phyloP scores from a whole-genome alignment of 2,113 vertebrate genomes.

The Oenanthe oenanthe region DNA sequence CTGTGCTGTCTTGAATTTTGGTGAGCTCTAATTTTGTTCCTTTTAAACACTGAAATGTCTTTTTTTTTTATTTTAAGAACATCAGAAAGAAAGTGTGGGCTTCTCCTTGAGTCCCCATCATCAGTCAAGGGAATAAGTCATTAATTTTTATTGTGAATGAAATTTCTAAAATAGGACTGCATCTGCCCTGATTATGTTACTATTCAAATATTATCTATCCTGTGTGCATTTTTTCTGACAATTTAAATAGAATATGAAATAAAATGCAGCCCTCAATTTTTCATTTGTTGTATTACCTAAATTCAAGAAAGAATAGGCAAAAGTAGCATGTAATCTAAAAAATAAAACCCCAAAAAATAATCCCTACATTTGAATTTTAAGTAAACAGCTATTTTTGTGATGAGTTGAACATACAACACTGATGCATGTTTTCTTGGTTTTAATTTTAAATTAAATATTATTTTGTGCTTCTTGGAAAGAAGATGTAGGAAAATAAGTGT shows the following conservation, averaged over 20 bases:
- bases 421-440: background rate
- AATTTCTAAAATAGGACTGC: background rate
- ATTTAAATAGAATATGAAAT: background rate
- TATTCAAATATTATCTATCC: background rate
- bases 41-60: background rate
- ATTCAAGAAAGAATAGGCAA: background rate
- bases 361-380: background rate
- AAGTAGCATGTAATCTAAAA: background rate
- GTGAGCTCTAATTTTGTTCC: background rate
- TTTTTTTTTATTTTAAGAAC: background rate
- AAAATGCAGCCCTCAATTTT: background rate
- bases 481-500: background rate
- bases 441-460: background rate
- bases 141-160: background rate
- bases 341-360: background rate
- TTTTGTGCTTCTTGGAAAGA: background rate
- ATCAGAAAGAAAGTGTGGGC: background rate
- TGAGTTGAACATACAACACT: background rate
- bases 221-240: background rate
- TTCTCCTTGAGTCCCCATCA: background rate
- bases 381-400: background rate
- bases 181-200: background rate
- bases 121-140: background rate
- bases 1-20: background rate
- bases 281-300: background rate